Evolutionary conservation across 2,888 invertebrate genomes (phyloP).

Genomic region (Aspidiotus rigidus): DNA sequence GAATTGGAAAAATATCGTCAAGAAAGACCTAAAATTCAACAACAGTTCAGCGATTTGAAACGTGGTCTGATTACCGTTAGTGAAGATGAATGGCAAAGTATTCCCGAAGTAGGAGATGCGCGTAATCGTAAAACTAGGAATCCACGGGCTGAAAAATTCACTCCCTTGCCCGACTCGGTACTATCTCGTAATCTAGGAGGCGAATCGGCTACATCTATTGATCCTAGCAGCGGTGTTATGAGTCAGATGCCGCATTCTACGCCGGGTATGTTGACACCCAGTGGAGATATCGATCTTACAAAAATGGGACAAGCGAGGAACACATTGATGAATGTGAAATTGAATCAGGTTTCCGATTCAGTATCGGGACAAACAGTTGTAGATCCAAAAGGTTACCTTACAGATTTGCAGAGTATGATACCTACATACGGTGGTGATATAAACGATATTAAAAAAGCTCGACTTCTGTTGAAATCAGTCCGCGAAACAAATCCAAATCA

Average conservation of each 20-base stretch:
- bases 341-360: slow-evolving; percentile 91
- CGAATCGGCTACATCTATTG: slow-evolving; percentile 66
- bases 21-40: slow-evolving; percentile 97
- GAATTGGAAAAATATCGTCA: slow-evolving; percentile 96
- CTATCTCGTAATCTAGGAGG: slow-evolving; percentile 77
- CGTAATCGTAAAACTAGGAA: slow-evolving; percentile 93
- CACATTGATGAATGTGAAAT: slow-evolving; percentile 96
- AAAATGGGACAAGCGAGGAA: slow-evolving; percentile 99
- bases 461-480: slow-evolving; percentile 88
- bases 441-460: slow-evolving; percentile 90
- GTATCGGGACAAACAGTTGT: slow-evolving; percentile 99
- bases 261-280: slow-evolving; percentile 72
- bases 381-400: slow-evolving; percentile 99
- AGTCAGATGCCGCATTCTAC: slow-evolving; percentile 73
- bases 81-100: slow-evolving; percentile 90
- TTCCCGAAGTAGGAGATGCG: slow-evolving; percentile 99
- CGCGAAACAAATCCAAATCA: slow-evolving; percentile 97
- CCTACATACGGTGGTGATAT: slow-evolving; percentile 97
- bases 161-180: slow-evolving; percentile 93
- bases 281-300: slow-evolving; percentile 82
- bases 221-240: slow-evolving; percentile 74
- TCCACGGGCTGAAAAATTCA: slow-evolving; percentile 90
- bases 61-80: slow-evolving; percentile 70
- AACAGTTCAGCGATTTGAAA: slow-evolving; percentile 97
- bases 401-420: slow-evolving; percentile 97